Base-by-base conservation (phyloP, 1,140 invertebrate genomes). In the Littorina saxatilis region DNA sequence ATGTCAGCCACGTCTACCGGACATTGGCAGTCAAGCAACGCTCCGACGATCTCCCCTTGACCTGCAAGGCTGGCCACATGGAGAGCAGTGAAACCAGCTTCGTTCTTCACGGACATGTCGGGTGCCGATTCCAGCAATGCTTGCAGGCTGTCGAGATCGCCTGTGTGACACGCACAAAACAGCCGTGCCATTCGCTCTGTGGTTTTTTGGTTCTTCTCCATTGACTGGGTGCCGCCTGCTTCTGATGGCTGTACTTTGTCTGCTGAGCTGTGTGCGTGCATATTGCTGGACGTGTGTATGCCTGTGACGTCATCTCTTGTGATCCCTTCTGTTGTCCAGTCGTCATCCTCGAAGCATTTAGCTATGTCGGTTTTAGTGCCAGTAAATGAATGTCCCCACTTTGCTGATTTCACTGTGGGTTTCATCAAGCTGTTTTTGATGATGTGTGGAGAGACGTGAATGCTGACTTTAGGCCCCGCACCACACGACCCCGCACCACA, bases 61-160 rank as follows among this genome's bases (percentile, higher is more conserved):
- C 77, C 77, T n/a, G n/a, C 17, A 9, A 37, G 23, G 40, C 58
- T 63, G 17, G 61, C 77, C 13, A 43, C 23, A 35, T 63, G 55
- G 23, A 79, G 40, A 20, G 58, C 20, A 66, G 77, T 68, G 20
- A 43, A 63, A 27, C 61, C 27, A n/a, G n/a, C n/a, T n/a, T n/a
- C n/a, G 61, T 63, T 63, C 61, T 63, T 32, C 23, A 32, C 5
- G 11, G 61, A 63, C 23, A 32, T 9, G 27, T 70, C 68, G 13
- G 11, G 3, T 7, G 2, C 68, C 39, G 35, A 39, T 40, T 39
- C n/a, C 32, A 72, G 32, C 17, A 72, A 23, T 20, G 4, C 17
- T 5, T 40, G 29, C 17, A 72, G 15, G 15, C 20, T 23, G 13
- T 72, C 17, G 11, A 35, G 4, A 2, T 72, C 68, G 17, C 68